phyloP scores from a whole-genome alignment of 2,113 vertebrate species.

The Ceyx margarethae region DNA sequence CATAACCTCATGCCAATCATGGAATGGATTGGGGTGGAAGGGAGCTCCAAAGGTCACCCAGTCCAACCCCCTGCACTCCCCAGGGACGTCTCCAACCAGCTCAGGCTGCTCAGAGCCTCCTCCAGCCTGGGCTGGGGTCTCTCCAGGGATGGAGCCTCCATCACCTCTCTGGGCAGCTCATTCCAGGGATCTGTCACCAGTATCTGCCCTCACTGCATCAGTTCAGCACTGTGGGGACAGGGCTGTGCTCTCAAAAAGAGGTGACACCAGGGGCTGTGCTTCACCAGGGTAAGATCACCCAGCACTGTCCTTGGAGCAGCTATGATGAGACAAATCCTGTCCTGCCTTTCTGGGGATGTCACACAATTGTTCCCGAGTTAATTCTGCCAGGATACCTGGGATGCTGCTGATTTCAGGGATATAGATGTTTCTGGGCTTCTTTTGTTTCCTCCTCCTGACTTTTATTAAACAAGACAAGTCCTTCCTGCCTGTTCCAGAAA shows the following conservation, averaged over 20 bases:
- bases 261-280: not conserved
- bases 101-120: no score
- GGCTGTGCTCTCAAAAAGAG: not conserved
- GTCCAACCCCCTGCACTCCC: no score
- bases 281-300: not conserved
- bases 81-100: no score
- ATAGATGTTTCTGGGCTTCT: not conserved
- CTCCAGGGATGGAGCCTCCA: no score
- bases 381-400: not conserved
- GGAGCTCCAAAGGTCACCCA: no score
- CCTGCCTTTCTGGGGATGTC: not conserved
- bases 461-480: slow-evolving; percentile 24
- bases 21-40: no score
- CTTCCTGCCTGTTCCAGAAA: slow-evolving; percentile 5
- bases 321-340: not conserved
- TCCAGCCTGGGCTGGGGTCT: no score
- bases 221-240: not conserved
- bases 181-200: not conserved
- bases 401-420: slow-evolving; percentile 8
- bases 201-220: fast-evolving
- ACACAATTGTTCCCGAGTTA: not conserved
- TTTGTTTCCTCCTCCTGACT: not conserved
- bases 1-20: not conserved
- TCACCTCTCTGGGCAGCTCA: no score
- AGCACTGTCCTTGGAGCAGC: not conserved